phyloP scores from a whole-genome alignment of 2,888 invertebrate species.

The Diarsia brunnea region DNA sequence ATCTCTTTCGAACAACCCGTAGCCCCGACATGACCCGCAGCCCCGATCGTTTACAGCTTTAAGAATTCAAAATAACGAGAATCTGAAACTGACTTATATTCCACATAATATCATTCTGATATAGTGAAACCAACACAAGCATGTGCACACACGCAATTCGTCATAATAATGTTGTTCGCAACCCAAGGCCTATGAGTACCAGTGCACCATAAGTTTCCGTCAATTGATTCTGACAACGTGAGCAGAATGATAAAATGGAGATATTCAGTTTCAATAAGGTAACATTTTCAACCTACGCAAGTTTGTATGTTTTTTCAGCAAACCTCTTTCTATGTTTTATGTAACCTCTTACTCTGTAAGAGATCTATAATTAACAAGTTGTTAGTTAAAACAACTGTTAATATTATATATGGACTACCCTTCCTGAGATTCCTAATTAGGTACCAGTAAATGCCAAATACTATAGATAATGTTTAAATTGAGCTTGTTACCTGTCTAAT shows the following conservation, averaged over 20 bases:
- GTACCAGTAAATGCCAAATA: not conserved
- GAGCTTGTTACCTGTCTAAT: not conserved
- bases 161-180: conserved; percentile 7
- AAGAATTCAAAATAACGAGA: no score
- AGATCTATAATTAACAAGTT: not conserved
- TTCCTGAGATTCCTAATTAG: no score
- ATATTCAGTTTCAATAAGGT: conserved; percentile 6
- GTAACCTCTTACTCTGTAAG: no score
- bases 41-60: no score
- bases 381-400: not conserved
- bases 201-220: conserved; percentile 15
- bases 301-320: no score
- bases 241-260: conserved; percentile 21
- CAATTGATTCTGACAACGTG: conserved; percentile 32
- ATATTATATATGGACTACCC: not conserved
- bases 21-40: no score
- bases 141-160: not conserved
- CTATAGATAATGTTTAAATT: not conserved
- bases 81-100: no score
- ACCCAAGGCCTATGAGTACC: not conserved
- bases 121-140: no score
- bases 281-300: not conserved
- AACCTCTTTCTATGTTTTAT: no score
- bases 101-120: no score
- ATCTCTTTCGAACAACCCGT: no score